phyloP scores from a whole-genome alignment of 2,888 invertebrate genomes.

The Charanyca ferruginea region DNA sequence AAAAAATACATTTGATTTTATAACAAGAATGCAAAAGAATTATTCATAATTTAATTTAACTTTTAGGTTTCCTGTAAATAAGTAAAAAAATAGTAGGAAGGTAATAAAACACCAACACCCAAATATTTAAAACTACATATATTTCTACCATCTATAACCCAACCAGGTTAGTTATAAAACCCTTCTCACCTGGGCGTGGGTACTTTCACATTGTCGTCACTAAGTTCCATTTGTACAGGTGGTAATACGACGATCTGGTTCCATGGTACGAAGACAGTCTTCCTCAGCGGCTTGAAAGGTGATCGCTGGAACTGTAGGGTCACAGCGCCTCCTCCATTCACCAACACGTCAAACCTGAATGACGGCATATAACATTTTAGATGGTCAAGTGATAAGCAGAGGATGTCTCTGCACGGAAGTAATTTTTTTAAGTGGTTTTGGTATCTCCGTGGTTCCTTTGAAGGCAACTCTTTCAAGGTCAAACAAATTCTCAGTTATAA shows the following conservation, averaged over 20 bases:
- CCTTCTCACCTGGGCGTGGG: slow-evolving; percentile 85
- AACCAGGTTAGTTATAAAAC: slow-evolving; percentile 6
- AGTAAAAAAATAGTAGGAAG: not conserved
- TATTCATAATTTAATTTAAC: not conserved
- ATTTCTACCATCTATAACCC: slow-evolving; percentile 27
- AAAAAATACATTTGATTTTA: no score
- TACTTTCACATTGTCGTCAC: slow-evolving; percentile 92
- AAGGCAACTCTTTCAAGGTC: not conserved
- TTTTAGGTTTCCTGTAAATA: not conserved
- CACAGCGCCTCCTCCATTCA: slow-evolving; percentile 99
- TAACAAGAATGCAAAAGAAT: no score
- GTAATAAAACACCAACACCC: slow-evolving; percentile 40
- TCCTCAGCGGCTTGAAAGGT: slow-evolving; percentile 97
- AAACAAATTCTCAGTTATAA: slow-evolving; percentile 30
- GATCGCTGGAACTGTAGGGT: slow-evolving; percentile 98
- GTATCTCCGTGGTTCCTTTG: not conserved
- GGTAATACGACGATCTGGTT: slow-evolving; percentile 98
- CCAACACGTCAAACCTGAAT: slow-evolving; percentile 98
- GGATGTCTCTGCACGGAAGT: not conserved
- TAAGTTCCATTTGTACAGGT: slow-evolving; percentile 96
- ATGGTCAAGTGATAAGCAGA: not conserved
- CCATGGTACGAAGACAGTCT: slow-evolving; percentile 98
- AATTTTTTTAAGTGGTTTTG: no score
- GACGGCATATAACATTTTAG: slow-evolving; percentile 34
- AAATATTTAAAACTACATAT: slow-evolving; percentile 31